phyloP scores from a whole-genome alignment of 1,140 invertebrate species.

The Lepeophtheirus salmonis region DNA sequence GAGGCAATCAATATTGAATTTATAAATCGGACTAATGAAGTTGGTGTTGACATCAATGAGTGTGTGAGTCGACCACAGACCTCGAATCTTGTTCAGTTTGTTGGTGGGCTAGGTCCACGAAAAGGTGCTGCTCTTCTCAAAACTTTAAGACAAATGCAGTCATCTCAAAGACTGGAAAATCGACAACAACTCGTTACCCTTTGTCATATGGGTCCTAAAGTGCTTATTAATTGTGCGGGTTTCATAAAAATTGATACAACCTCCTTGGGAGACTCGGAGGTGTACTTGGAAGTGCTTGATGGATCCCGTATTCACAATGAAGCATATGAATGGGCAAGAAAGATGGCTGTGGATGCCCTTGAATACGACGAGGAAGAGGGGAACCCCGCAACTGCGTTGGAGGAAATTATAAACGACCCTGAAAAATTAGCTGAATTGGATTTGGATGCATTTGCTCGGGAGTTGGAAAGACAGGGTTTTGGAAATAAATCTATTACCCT shows the following conservation, averaged over 20 bases:
- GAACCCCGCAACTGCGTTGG: slow-evolving; percentile 88
- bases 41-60: slow-evolving; percentile 94
- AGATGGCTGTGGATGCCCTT: slow-evolving; percentile 98
- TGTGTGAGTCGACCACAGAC: slow-evolving; percentile 70
- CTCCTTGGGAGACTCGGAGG: slow-evolving; percentile 58
- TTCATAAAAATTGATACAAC: slow-evolving; percentile 98
- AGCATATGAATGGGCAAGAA: slow-evolving; percentile 96
- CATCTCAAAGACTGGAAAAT: slow-evolving; percentile 62
- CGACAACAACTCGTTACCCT: slow-evolving; percentile 81
- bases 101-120: slow-evolving; percentile 85
- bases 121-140: slow-evolving; percentile 79
- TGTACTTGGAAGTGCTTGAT: slow-evolving; percentile 73
- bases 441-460: slow-evolving; percentile 93
- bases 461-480: slow-evolving; percentile 77
- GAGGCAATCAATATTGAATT: slow-evolving; percentile 38
- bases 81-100: slow-evolving; percentile 81
- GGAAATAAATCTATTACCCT: slow-evolving; percentile 93
- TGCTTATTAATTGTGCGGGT: slow-evolving; percentile 96
- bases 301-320: slow-evolving; percentile 96
- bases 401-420: slow-evolving; percentile 89
- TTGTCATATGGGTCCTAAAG: slow-evolving; percentile 92
- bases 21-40: slow-evolving; percentile 80
- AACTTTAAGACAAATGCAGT: slow-evolving; percentile 59
- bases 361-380: slow-evolving; percentile 68
- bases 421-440: slow-evolving; percentile 89